Conservation (phyloP, 2,888 invertebrate species). For the Xiphydria camelus region DNA sequence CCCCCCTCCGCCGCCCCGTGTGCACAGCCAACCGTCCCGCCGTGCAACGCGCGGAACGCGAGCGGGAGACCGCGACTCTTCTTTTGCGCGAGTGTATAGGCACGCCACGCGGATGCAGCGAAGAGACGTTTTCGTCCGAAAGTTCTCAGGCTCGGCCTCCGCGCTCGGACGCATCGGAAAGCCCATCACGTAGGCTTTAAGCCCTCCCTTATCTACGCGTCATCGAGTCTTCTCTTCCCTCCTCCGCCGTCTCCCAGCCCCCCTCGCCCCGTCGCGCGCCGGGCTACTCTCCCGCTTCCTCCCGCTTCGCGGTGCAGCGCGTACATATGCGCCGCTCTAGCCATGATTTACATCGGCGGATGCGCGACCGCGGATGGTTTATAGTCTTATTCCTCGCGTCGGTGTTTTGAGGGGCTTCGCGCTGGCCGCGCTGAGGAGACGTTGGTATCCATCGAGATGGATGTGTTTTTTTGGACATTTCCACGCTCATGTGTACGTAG, state of each 20-base stretch:
- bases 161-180: slow-evolving; percentile 46
- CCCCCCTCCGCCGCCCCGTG: too few species aligned
- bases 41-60: too few species aligned
- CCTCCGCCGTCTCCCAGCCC: slow-evolving; percentile 9
- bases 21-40: too few species aligned
- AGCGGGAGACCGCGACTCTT: too few species aligned
- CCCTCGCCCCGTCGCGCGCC: slow-evolving; percentile 11
- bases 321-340: slow-evolving; percentile 33
- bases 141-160: slow-evolving; percentile 52
- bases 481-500: too few species aligned
- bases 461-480: too few species aligned
- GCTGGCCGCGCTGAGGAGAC: too few species aligned
- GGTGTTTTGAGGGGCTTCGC: too few species aligned
- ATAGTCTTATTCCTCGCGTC: slow-evolving; percentile 13
- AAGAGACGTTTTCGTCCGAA: slow-evolving; percentile 32
- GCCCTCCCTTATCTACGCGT: slow-evolving; percentile 57
- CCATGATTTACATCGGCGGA: slow-evolving; percentile 51
- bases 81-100: slow-evolving; percentile 1
- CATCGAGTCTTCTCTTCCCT: slow-evolving; percentile 41
- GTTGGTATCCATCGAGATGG: too few species aligned
- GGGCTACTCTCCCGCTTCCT: slow-evolving; percentile 1
- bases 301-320: slow-evolving; percentile 23
- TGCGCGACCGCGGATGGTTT: slow-evolving; percentile 28
- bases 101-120: slow-evolving; percentile 7
- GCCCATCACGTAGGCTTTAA: slow-evolving; percentile 56